phyloP scores from a whole-genome alignment of 2,113 vertebrate species.

The Ploceus nigricollis region DNA sequence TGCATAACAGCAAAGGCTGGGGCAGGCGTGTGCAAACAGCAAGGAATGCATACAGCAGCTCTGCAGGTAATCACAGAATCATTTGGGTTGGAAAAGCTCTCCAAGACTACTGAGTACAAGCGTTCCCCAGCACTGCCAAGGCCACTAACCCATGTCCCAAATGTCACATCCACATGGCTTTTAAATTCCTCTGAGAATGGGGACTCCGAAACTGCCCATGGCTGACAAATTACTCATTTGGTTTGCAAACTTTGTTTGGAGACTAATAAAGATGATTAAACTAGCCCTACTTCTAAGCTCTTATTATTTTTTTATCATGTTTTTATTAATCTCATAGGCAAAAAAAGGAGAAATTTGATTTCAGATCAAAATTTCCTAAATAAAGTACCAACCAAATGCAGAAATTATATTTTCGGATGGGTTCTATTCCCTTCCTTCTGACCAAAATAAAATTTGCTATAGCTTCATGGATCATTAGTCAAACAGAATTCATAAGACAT shows the following conservation, averaged over 20 bases:
- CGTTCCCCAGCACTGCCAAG: not conserved
- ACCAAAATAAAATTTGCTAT: not conserved
- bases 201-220: not conserved
- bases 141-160: not conserved
- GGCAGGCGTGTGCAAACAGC: rapidly evolving
- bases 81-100: not conserved
- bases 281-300: not conserved
- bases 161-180: not conserved
- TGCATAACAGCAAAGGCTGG: not conserved
- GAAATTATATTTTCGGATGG: not conserved
- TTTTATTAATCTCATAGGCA: not conserved
- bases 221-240: not conserved
- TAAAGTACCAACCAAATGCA: not conserved
- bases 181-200: not conserved
- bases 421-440: not conserved
- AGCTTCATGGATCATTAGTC: not conserved
- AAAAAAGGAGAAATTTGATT: not conserved
- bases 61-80: not conserved
- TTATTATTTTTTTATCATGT: not conserved
- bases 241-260: not conserved
- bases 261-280: not conserved
- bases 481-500: not conserved
- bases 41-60: not conserved
- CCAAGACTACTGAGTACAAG: not conserved
- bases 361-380: not conserved